Percentiles rank a stretch among this genome's conserved stretches.
Conservation (phyloP, 2,797 vertebrate species). For the Gambusia yucatana region DNA sequence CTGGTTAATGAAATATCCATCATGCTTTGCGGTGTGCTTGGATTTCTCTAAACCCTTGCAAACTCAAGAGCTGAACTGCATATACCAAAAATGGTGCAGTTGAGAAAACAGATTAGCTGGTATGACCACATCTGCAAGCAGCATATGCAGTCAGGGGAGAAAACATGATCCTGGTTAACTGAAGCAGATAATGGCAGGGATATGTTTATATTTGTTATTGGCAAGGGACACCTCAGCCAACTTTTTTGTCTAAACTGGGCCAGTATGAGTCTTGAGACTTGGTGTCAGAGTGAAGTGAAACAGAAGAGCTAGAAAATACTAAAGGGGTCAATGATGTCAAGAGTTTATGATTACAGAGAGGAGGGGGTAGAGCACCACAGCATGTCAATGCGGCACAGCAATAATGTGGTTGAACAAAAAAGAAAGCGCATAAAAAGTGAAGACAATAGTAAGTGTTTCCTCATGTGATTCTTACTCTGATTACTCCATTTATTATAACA, state of each 20-base stretch:
- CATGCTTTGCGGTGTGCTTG: conserved; percentile 50
- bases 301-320: conserved; percentile 57
- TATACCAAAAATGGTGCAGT: conserved; percentile 53
- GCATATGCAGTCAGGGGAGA: conserved; percentile 57
- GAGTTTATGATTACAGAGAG: conserved; percentile 55
- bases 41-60: conserved; percentile 66
- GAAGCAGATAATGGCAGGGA: conserved; percentile 58
- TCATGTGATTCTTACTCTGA: conserved; percentile 48
- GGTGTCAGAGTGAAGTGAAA: conserved; percentile 45
- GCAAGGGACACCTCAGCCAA: conserved; percentile 53
- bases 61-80: conserved; percentile 61
- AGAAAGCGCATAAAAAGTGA: conserved; percentile 19
- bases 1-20: conserved; percentile 36
- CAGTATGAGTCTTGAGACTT: conserved; percentile 42
- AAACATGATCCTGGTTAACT: conserved; percentile 63
- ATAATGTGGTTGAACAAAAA: conserved; percentile 41
- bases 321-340: conserved; percentile 59
- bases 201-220: conserved; percentile 78
- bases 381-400: conserved; percentile 42
- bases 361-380: conserved; percentile 25
- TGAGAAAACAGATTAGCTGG: conserved; percentile 76
- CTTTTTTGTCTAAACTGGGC: conserved; percentile 43
- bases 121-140: conserved; percentile 73
- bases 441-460: conserved; percentile 67
- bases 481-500: conserved; percentile 22